Evolutionary conservation across 2,888 invertebrate species (phyloP), one percentile per base, ranked within the genome.

Genomic region (Amorpha juglandis): DNA sequence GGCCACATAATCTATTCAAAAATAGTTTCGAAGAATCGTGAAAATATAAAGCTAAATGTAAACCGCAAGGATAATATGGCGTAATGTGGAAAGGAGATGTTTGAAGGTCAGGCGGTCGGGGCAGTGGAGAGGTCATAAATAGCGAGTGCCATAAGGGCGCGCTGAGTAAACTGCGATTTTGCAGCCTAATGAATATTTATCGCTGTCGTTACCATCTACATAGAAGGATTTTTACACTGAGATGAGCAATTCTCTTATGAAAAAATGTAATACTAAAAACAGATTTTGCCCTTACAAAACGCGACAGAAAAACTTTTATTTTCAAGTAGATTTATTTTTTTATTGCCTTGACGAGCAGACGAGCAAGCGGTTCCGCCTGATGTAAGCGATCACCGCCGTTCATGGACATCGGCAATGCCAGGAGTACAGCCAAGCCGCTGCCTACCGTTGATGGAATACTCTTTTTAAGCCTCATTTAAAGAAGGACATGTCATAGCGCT

Each of bases 101-200:
- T 58, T 38, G 16, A 42, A 58, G 58, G 58, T 58, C 38, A 38
- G 11, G 19, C 19, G 50, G 7, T 19, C 8, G 50, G 9, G 16
- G 48, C 48, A 4, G 4, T 16, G n/a, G 1, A n/a, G 48, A 6
- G 16, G 19, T 42, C 58, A 38, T 42, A 58, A 58, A 58, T 58
- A 58, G 19, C 38, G 58, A 19, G 19, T 53, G n/a, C 14, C 58
- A 58, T 58, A 12, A 58, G 58, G 58, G 58, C 35, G 27, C 27
- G 27, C 27, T 33, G 53, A 16, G 58, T 58, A 42, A 58, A 58
- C 42, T 58, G 58, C 19, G 47, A n/a, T 27, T 63, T 50, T 33
- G 27, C 63, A 2, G 63, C 12, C 48, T 50, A 63, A 63, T 63
- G 48, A 63, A 63, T 63, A 50, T 50, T 47, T 50, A 50, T 48